Evolutionary conservation across 2,888 invertebrate species (phyloP), one percentile per base, ranked within the genome.

Genomic region (Ophraella communa): DNA sequence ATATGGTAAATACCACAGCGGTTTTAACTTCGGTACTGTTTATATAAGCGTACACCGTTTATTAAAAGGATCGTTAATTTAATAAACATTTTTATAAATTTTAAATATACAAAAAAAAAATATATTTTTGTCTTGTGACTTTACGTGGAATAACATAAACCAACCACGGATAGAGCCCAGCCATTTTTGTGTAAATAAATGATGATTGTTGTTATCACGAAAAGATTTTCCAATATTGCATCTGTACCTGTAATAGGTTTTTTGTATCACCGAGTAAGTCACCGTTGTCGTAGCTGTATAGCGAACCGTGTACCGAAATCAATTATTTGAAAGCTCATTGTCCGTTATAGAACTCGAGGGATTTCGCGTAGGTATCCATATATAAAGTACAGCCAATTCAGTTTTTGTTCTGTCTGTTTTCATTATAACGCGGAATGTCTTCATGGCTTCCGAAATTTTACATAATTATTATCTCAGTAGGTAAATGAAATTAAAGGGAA

Each of bases 291-390:
- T n/a, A 27, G 27, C 30, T 30, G 11, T 56, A 45, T 45, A 58
- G 45, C 57, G 52, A 47, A 47, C 49, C 45, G 35, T 51, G 21
- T 51, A 52, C 59, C 39, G 44, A 60, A 63, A 53, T 61, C 61
- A 44, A 65, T 65, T 65, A 64, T 64, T 66, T 66, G 17, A 57
- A 64, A 61, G 52, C 64, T 66, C 51, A 61, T 66, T 61, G 64
- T 55, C 55, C 57, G 49, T 60, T 61, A 66, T 66, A 42, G 58
- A 66, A 27, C 64, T 64, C 66, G n/a, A 10, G 66, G 64, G 63
- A 54, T 44, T 57, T 57, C 33, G 39, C 49, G 5, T 35, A 42
- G 17, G 20, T 47, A 24, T 51, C 49, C 23, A 51, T 51, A 51
- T 23, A 51, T 51, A 51, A 51, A 51, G 27, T 24, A 51, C 14